A percentile compares a stretch with the other conserved stretches of the same genome.
Evolutionary conservation across 1,140 invertebrate genomes (phyloP).

Genomic region (Drosophila repletoides): DNA sequence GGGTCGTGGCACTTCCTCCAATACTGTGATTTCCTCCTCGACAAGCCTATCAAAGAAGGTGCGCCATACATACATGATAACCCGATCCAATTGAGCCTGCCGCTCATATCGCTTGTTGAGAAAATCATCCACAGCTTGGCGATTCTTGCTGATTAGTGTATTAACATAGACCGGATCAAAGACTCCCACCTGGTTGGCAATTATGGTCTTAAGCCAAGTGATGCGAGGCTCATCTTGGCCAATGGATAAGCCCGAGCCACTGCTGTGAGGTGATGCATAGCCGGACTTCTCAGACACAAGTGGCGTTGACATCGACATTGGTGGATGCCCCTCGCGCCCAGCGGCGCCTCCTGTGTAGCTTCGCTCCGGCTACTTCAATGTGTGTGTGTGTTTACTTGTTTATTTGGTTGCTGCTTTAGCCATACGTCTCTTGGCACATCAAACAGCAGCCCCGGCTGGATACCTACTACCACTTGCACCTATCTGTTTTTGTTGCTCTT

Average conservation of each 20-base stretch:
- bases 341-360: neutral
- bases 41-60: slow-evolving; percentile 83
- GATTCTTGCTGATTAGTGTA: slow-evolving; percentile 49
- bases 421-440: slow-evolving; percentile 19
- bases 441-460: slow-evolving; percentile 6
- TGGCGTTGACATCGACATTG: slow-evolving; percentile 3
- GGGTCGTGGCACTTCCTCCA: slow-evolving; percentile 83
- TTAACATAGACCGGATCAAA: slow-evolving; percentile 70
- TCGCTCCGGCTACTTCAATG: neutral
- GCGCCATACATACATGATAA: slow-evolving; percentile 84
- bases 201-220: slow-evolving; percentile 67
- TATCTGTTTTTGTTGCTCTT: slow-evolving; percentile 49
- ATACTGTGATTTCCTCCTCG: slow-evolving; percentile 84
- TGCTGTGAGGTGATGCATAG: neutral
- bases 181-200: slow-evolving; percentile 74
- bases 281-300: neutral
- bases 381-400: slow-evolving; percentile 1
- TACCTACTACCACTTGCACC: slow-evolving; percentile 16
- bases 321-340: neutral
- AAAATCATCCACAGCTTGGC: slow-evolving; percentile 66
- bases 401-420: slow-evolving; percentile 17
- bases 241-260: slow-evolving; percentile 2
- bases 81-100: slow-evolving; percentile 82
- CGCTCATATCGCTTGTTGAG: slow-evolving; percentile 78
- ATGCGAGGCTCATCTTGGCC: slow-evolving; percentile 58